phyloP scores from a whole-genome alignment of 2,888 invertebrate species.

The Lithosia quadra region DNA sequence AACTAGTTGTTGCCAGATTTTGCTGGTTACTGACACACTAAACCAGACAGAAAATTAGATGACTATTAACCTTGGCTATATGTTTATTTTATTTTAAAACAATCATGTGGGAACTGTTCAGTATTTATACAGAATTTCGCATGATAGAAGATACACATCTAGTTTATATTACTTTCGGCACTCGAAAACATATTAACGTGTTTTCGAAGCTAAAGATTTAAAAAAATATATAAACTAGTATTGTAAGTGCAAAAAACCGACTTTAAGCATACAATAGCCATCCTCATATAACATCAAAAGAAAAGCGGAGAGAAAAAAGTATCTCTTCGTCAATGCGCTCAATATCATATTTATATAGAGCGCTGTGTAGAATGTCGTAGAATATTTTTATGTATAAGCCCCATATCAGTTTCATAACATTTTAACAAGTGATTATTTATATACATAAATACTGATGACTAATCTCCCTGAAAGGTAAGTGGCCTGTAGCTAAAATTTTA shows the following conservation, averaged over 20 bases:
- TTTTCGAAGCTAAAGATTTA: not conserved
- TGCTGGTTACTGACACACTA: conserved; percentile 16
- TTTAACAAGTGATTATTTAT: not conserved
- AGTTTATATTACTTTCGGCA: conserved; percentile 25
- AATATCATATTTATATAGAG: not conserved
- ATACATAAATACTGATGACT: not conserved
- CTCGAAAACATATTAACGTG: not conserved
- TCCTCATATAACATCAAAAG: not conserved
- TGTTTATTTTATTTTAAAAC: conserved; percentile 33
- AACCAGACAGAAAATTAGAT: conserved; percentile 19
- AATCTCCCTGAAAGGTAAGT: not conserved
- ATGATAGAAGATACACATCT: conserved; percentile 21
- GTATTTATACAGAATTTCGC: conserved; percentile 11
- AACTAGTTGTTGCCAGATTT: conserved; percentile 11
- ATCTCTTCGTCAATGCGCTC: not conserved
- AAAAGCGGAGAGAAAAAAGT: not conserved
- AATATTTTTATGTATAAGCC: no score
- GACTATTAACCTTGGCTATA: conserved; percentile 13
- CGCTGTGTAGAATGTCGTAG: no score
- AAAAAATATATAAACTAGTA: not conserved
- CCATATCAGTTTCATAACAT: not conserved
- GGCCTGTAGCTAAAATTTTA: not conserved
- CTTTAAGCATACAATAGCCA: not conserved
- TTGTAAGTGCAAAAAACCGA: not conserved
- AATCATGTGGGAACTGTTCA: conserved; percentile 19